These are phyloP conservation scores for Chitala chitala DNA, from an alignment of 2,113 vertebrate species.

Conservation along the genomic window DNA sequence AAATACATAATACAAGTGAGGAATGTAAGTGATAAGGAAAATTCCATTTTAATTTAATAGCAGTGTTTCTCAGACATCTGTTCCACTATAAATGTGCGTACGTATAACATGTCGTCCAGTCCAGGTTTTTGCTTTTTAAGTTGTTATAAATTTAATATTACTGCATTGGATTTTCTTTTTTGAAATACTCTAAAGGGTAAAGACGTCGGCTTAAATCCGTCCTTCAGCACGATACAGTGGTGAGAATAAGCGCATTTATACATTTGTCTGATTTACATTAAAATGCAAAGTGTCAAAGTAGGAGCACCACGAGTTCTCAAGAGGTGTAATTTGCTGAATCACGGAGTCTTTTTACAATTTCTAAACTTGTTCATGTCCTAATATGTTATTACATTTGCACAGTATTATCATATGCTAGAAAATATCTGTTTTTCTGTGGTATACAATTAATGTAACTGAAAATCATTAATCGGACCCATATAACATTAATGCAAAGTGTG, in stretches of 20 bases:
- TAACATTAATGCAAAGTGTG: neutral
- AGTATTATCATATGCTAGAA: neutral
- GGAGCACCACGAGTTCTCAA: neutral
- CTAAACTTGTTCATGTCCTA: neutral
- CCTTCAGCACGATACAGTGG: neutral
- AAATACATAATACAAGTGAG: too few relatives aligned
- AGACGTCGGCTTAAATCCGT: neutral
- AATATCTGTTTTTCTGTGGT: neutral
- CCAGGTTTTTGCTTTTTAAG: neutral
- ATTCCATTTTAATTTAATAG: too few relatives aligned
- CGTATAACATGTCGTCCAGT: too few relatives aligned
- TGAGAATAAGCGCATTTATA: neutral
- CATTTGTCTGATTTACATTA: neutral
- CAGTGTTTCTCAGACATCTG: too few relatives aligned
- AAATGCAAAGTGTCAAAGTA: neutral
- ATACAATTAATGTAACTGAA: neutral
- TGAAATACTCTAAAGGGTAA: neutral
- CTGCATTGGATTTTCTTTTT: neutral
- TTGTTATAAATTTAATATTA: neutral
- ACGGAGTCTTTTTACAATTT: neutral
- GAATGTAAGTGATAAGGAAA: neutral
- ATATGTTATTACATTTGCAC: too few relatives aligned
- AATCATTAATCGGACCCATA: neutral
- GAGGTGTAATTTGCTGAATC: neutral
- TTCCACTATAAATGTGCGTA: too few relatives aligned